Evolutionary conservation across 2,113 vertebrate species (phyloP).

Genomic region (Oenanthe melanoleuca): DNA sequence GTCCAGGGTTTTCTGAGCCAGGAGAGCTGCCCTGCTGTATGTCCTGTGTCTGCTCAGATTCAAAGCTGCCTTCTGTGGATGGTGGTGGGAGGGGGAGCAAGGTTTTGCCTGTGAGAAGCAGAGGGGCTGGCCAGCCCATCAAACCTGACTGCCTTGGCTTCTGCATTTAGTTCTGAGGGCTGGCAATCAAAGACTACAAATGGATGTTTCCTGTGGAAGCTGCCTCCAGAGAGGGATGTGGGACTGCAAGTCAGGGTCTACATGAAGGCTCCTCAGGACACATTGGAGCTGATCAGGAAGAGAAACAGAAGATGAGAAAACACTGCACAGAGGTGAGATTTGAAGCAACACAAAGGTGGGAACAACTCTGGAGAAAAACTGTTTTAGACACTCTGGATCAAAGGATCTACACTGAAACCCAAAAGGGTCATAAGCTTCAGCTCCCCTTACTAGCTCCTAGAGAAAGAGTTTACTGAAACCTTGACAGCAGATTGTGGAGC

Average conservation of each 20-base stretch:
- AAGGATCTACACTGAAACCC: not conserved
- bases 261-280: not conserved
- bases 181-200: not conserved
- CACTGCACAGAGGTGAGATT: not conserved
- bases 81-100: not conserved
- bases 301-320: not conserved
- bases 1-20: not conserved
- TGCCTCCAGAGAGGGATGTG: not conserved
- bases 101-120: not conserved
- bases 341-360: not conserved
- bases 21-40: not conserved
- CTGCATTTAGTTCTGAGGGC: not conserved
- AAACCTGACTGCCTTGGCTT: not conserved
- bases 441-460: not conserved
- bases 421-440: not conserved
- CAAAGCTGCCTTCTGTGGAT: not conserved
- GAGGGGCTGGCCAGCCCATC: not conserved
- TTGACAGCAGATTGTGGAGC: not conserved
- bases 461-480: not conserved
- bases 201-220: not conserved
- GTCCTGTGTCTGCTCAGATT: not conserved
- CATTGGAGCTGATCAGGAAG: not conserved
- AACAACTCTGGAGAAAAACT: not conserved
- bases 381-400: not conserved
- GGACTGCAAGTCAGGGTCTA: not conserved